Evolutionary conservation across 2,113 vertebrate species (phyloP).

Genomic region (Prionailurus bengalensis): DNA sequence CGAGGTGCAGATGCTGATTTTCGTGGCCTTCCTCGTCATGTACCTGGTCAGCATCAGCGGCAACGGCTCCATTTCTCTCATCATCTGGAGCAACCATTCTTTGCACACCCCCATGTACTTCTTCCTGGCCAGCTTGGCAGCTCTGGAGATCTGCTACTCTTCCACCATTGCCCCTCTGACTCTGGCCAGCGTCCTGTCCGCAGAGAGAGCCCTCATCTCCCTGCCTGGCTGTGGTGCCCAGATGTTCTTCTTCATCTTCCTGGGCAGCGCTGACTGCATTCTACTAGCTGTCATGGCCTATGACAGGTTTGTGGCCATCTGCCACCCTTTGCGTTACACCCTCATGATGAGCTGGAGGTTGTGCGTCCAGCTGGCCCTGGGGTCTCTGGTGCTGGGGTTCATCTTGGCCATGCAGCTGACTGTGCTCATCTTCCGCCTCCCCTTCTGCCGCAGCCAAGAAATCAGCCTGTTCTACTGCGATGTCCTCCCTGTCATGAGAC

Average conservation of each 20-base stretch:
- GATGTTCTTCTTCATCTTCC: constrained; percentile 73
- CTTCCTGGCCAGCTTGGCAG: constrained; percentile 47
- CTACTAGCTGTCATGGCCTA: constrained; percentile 72
- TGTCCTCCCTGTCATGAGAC: constrained; percentile 63
- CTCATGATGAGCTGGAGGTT: constrained; percentile 67
- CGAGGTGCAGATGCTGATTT: constrained; percentile 45
- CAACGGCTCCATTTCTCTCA: constrained; percentile 3
- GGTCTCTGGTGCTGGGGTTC: constrained; percentile 45
- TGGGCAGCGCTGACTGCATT: constrained; percentile 70
- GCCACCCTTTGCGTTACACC: constrained; percentile 68
- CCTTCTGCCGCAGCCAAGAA: constrained; percentile 73
- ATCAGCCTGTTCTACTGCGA: constrained; percentile 74
- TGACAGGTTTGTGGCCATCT: constrained; percentile 75
- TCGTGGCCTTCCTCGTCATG: constrained; percentile 44
- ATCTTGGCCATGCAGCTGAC: constrained; percentile 54
- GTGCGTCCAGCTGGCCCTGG: constrained; percentile 57
- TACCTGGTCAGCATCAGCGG: constrained; percentile 53
- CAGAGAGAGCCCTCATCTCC: constrained; percentile 50
- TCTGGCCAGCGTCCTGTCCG: constrained; percentile 41
- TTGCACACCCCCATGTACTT: constrained; percentile 49
- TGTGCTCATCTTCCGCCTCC: constrained; percentile 67
- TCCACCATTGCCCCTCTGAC: constrained; percentile 67
- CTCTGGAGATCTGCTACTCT: constrained; percentile 45
- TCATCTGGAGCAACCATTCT: neutral
- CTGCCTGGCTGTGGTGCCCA: constrained; percentile 54